Evolutionary conservation across 2,888 invertebrate genomes (phyloP).

Genomic region (Acleris emargana): DNA sequence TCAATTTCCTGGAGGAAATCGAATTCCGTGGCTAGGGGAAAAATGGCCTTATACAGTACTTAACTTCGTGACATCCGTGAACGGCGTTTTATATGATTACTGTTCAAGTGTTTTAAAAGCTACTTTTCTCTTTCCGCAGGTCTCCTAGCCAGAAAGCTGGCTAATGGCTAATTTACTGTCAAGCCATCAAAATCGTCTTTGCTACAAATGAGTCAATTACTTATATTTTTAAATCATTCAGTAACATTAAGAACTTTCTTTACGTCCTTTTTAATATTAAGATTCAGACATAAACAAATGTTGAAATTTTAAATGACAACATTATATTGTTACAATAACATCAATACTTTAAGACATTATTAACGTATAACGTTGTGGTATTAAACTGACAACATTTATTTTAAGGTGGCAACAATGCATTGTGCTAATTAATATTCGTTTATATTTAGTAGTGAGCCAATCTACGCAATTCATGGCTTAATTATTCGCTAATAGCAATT

Average conservation of each 20-base stretch:
- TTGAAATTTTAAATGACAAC: too few relatives aligned
- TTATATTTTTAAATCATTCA: not conserved
- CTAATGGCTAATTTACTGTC: too few relatives aligned
- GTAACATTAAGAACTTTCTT: not conserved
- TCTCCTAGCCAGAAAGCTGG: too few relatives aligned
- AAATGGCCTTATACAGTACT: slow-evolving; percentile 32
- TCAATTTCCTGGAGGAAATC: slow-evolving; percentile 59
- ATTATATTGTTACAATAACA: too few relatives aligned
- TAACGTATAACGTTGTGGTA: too few relatives aligned
- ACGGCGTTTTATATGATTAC: slow-evolving; percentile 9
- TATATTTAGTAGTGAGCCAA: not conserved
- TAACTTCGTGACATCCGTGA: slow-evolving; percentile 15
- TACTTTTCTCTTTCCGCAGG: not conserved
- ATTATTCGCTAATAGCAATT: not conserved
- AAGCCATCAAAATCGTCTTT: too few relatives aligned
- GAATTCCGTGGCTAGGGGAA: slow-evolving; percentile 43
- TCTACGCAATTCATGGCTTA: not conserved
- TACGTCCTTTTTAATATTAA: not conserved
- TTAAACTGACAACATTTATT: too few relatives aligned
- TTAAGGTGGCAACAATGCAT: too few relatives aligned
- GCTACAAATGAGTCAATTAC: not conserved
- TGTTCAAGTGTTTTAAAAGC: slow-evolving; percentile 18
- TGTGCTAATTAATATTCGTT: too few relatives aligned
- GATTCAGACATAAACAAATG: too few relatives aligned
- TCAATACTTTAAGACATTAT: too few relatives aligned